phyloP scores from a whole-genome alignment of 2,113 vertebrate genomes.

The Anser cygnoides region DNA sequence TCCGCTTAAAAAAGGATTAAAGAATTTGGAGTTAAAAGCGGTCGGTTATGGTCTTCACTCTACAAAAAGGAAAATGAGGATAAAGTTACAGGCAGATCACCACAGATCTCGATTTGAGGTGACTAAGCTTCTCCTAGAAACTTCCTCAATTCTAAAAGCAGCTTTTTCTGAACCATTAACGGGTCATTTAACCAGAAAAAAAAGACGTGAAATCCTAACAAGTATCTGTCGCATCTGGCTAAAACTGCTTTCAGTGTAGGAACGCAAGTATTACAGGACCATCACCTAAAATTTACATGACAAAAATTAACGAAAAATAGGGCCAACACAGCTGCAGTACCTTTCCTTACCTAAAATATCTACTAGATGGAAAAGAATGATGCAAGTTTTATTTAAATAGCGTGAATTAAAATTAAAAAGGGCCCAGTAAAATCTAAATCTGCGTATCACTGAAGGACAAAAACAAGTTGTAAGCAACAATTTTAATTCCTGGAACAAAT shows the following conservation, averaged over 20 bases:
- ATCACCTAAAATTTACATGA: neutral
- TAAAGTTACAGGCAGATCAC: slow-evolving; percentile 4
- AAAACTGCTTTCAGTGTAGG: neutral
- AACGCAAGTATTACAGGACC: neutral
- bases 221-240: neutral
- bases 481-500: slow-evolving; percentile 66
- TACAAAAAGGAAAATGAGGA: slow-evolving; percentile 71
- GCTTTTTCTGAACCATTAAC: neutral
- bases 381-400: neutral
- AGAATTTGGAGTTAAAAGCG: slow-evolving; percentile 44
- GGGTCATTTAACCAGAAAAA: neutral
- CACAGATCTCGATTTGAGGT: neutral
- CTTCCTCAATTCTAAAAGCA: neutral
- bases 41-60: slow-evolving; percentile 33
- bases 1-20: slow-evolving; percentile 29
- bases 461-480: neutral
- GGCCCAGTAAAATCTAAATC: neutral
- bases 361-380: neutral
- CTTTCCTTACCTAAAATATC: neutral
- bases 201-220: neutral
- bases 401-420: neutral
- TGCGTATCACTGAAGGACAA: neutral
- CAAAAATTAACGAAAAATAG: neutral
- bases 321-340: neutral
- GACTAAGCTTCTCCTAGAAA: neutral